A percentile compares a stretch with the other conserved stretches of the same genome.
Conservation (phyloP, 2,888 invertebrate species). For the Reticulitermes lucifugus region DNA sequence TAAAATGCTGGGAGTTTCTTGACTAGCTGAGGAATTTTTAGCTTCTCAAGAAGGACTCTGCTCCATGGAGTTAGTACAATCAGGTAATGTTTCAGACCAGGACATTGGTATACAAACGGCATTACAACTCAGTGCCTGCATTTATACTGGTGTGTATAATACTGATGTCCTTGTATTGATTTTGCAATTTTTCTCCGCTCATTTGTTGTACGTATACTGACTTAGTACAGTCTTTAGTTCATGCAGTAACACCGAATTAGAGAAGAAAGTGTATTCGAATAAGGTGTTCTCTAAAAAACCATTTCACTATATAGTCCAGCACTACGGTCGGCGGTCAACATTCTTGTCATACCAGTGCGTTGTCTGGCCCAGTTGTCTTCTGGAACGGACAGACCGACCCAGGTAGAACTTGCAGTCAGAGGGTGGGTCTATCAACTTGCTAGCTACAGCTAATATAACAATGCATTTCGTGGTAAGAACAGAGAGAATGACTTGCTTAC, state of each 20-base stretch:
- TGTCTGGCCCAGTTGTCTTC: neutral
- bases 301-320: neutral
- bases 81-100: too few species aligned
- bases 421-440: neutral
- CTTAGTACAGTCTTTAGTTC: neutral
- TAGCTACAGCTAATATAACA: conserved; percentile 15
- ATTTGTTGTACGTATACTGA: neutral
- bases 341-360: conserved; percentile 1
- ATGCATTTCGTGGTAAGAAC: conserved; percentile 13
- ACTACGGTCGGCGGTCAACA: conserved; percentile 1
- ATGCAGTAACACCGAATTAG: neutral
- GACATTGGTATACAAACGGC: too few species aligned
- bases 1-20: too few species aligned
- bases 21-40: too few species aligned
- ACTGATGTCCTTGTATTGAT: neutral
- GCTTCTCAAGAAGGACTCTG: too few species aligned
- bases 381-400: neutral
- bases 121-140: neutral
- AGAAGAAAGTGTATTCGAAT: neutral
- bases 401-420: neutral
- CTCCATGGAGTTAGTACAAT: too few species aligned
- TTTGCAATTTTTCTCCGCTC: neutral
- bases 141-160: neutral
- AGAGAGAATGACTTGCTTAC: neutral
- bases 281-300: neutral